phyloP scores from a whole-genome alignment of 2,113 vertebrate genomes.

The Forbesichthys agassizii region DNA sequence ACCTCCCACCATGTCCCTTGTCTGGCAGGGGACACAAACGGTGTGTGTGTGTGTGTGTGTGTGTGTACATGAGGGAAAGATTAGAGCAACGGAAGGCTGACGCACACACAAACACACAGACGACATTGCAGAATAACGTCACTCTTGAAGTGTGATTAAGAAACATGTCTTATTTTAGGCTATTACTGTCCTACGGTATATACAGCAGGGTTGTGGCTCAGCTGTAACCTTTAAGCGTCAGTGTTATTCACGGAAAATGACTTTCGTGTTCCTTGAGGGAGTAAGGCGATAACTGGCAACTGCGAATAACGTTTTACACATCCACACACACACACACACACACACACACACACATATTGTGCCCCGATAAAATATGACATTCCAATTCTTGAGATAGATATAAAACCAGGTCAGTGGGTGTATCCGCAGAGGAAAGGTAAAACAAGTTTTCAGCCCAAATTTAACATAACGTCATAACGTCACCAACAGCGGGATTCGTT shows the following conservation, averaged over 20 bases:
- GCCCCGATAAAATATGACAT: slow-evolving; percentile 5
- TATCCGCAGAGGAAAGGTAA: too few species aligned
- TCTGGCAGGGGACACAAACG: neutral
- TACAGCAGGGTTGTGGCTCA: neutral
- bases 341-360: slow-evolving; percentile 17
- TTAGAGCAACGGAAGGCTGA: too few species aligned
- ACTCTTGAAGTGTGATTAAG: slow-evolving; percentile 47
- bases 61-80: too few species aligned
- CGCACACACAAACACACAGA: too few species aligned
- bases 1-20: neutral
- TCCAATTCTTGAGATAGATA: slow-evolving; percentile 28
- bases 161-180: slow-evolving; percentile 42
- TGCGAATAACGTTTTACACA: slow-evolving; percentile 7
- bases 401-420: slow-evolving; percentile 5
- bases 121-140: slow-evolving; percentile 20
- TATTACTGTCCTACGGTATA: slow-evolving; percentile 32
- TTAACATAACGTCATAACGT: too few species aligned
- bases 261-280: slow-evolving; percentile 17
- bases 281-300: slow-evolving; percentile 27
- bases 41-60: too few species aligned
- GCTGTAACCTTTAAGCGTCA: slow-evolving; percentile 15
- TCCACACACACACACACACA: slow-evolving; percentile 1
- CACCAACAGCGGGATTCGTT: too few species aligned
- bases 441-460: too few species aligned
- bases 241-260: slow-evolving; percentile 1